Percentiles rank a stretch among this genome's conserved stretches.
Evolutionary conservation across 2,888 invertebrate species (phyloP).

Genomic region (Selenia dentaria): DNA sequence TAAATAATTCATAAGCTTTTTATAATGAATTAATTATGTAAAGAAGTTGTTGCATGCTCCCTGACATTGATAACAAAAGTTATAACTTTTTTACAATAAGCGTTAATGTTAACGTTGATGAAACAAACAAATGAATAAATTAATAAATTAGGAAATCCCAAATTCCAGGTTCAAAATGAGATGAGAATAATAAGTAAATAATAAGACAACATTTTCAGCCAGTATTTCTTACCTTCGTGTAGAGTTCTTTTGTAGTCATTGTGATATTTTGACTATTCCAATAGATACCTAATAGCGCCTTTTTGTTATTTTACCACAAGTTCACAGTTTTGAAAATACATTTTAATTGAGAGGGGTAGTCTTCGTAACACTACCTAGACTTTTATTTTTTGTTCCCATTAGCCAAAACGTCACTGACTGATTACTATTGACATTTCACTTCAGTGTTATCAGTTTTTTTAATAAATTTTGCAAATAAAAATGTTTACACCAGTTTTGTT

Average conservation of each 20-base stretch:
- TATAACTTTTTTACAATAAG: no score
- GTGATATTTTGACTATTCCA: conserved; percentile 33
- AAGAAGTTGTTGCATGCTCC: conserved; percentile 49
- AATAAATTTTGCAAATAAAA: conserved; percentile 32
- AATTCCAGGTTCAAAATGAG: no score
- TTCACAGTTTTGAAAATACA: conserved; percentile 61
- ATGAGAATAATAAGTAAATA: conserved; percentile 4
- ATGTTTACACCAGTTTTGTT: conserved; percentile 15
- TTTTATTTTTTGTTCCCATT: no score
- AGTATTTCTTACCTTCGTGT: conserved; percentile 71
- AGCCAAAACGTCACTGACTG: conserved; percentile 76
- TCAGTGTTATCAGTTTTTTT: conserved; percentile 60
- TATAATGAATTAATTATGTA: no score
- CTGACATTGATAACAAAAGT: conserved; percentile 41
- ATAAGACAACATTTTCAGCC: conserved; percentile 10
- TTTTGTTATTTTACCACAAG: conserved; percentile 67
- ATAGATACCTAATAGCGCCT: conserved; percentile 35
- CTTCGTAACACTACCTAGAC: no score
- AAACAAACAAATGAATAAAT: no score
- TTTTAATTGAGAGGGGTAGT: conserved; percentile 72
- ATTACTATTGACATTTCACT: conserved; percentile 61
- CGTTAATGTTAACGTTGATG: no score
- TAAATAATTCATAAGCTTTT: conserved; percentile 19
- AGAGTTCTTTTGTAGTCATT: conserved; percentile 82
- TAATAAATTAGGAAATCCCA: no score